A percentile compares a stretch with the other conserved stretches of the same genome.
Evolutionary conservation across 2,888 invertebrate genomes (phyloP).

Genomic region (Lasiommata megera): DNA sequence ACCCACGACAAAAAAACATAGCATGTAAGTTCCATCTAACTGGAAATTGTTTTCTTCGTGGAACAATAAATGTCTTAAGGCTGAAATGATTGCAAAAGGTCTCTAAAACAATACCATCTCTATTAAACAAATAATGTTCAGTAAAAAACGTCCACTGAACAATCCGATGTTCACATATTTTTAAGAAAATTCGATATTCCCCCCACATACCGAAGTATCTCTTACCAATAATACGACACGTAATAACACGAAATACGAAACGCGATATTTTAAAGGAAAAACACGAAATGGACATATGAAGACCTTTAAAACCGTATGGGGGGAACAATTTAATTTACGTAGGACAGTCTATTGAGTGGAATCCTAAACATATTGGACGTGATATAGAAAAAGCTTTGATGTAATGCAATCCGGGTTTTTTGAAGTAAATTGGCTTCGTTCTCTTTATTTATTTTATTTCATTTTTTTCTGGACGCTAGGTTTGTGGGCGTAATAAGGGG

Average conservation of each 20-base stretch:
- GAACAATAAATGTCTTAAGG: too few species aligned
- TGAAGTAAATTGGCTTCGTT: slow-evolving; percentile 57
- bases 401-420: slow-evolving; percentile 57
- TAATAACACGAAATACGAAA: slow-evolving; percentile 69
- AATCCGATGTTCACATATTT: slow-evolving; percentile 5
- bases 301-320: slow-evolving; percentile 69
- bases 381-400: slow-evolving; percentile 65
- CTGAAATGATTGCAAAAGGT: too few species aligned
- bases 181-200: slow-evolving; percentile 35
- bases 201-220: slow-evolving; percentile 56
- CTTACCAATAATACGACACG: slow-evolving; percentile 54
- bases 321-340: slow-evolving; percentile 72
- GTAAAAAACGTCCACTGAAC: too few species aligned
- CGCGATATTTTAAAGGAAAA: slow-evolving; percentile 65
- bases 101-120: too few species aligned
- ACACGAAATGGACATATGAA: slow-evolving; percentile 59
- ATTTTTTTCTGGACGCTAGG: slow-evolving; percentile 9
- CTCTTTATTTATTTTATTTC: slow-evolving; percentile 35
- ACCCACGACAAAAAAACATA: too few species aligned
- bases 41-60: too few species aligned
- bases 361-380: slow-evolving; percentile 74
- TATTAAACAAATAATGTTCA: too few species aligned
- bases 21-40: too few species aligned
- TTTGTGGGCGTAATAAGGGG: background rate
- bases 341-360: slow-evolving; percentile 70